Base-by-base conservation (phyloP, 1,140 invertebrate species). In the Pachyrhynchus sulphureomaculatus region DNA sequence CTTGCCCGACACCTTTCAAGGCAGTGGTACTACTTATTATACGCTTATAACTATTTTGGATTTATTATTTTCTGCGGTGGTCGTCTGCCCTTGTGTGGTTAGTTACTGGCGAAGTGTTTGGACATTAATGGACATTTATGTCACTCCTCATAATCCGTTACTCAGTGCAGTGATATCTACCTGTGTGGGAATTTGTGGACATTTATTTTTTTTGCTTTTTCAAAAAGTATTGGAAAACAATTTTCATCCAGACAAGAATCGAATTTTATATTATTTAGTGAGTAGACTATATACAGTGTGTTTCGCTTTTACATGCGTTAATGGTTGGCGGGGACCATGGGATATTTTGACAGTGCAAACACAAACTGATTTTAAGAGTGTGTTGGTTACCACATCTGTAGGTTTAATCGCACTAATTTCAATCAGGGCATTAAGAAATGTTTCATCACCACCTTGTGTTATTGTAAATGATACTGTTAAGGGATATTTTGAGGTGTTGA, bases 101-200 rank as follows among this genome's bases (percentile, higher is more conserved):
- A 83, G 85, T 41, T 93, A 92, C 72, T 94, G 91, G 91, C 81
- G 91, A 23, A 89, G 90, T 47, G 90, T 89, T 23, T 94, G 90
- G 90, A 82, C 84, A 37, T 81, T 94, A 13, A 86, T 90, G 80
- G 88, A 87, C 60, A 70, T 84, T 23, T 87, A 88, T 72, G 78
- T 92, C 18, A 84, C 84, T 42, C 86, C 88, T 1, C 75, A 80
- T 0, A 71, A 84, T 23, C 71, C 76, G 9, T 73, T 83, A 0
- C 60, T 81, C 2, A 90, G 88, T 68, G 82, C 83, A 8, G 73
- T 83, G 10, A 76, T 82, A n/a, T 91, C 89, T 42, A 78, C 88
- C 2, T 64, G 76, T 0, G 83, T 91, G 59, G 90, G 91, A 2
- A 78, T 88, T 59, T 69, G 80, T 51, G 86, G 86, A 2, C 83